These are phyloP conservation scores for Crossocerus cetratus DNA, from an alignment of 2,888 invertebrate species.

Conservation along the genomic window DNA sequence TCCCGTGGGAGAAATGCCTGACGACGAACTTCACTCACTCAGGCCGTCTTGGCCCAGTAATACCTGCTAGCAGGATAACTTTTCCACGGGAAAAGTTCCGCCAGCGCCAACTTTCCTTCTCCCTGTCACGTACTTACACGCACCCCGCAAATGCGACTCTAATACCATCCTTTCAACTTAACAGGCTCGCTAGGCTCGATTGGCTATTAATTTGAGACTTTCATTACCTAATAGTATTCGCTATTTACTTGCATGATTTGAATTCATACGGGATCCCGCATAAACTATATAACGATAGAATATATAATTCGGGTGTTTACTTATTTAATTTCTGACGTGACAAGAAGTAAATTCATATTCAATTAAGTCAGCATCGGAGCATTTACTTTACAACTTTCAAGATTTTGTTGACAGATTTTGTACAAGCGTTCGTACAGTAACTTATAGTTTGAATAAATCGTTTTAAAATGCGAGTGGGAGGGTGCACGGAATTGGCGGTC, in stretches of 20 bases:
- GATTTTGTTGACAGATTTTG: no score
- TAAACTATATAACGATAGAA: no score
- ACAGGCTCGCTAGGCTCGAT: constrained; percentile 17
- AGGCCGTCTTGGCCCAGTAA: constrained; percentile 32
- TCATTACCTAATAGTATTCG: constrained; percentile 8
- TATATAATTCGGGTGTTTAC: no score
- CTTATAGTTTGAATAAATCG: no score
- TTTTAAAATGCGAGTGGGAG: background rate
- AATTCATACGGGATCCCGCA: background rate
- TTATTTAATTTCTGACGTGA: no score
- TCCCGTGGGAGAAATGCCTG: constrained; percentile 30
- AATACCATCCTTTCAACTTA: constrained; percentile 1
- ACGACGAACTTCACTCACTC: constrained; percentile 28
- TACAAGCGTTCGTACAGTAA: no score
- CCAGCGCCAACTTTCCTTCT: constrained; percentile 30
- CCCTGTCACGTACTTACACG: constrained; percentile 22
- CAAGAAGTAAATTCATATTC: no score
- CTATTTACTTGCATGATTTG: background rate
- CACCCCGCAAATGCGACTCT: background rate
- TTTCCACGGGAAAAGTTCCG: constrained; percentile 31
- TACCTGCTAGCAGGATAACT: constrained; percentile 42
- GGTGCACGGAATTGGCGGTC: constrained; percentile 24
- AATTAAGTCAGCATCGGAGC: no score
- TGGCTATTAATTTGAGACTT: constrained; percentile 41
- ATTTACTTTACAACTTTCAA: no score